phyloP scores from a whole-genome alignment of 2,888 invertebrate species.

The Cremastinae sp. region DNA sequence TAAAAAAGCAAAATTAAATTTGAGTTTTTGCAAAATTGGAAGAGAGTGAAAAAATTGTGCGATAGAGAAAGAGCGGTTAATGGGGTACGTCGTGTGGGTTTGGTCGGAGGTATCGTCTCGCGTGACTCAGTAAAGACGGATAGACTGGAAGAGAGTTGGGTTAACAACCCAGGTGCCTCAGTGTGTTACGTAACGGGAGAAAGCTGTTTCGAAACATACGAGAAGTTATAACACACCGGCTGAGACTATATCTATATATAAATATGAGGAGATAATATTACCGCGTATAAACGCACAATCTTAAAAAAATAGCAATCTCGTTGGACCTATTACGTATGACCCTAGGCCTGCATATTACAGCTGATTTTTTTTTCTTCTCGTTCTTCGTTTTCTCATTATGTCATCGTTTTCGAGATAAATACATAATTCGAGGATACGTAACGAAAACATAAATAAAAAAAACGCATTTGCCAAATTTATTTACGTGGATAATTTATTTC shows the following conservation, averaged over 20 bases:
- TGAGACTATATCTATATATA: constrained; percentile 39
- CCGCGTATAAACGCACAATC: constrained; percentile 28
- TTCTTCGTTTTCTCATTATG: constrained; percentile 24
- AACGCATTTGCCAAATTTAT: not conserved
- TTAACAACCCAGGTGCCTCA: constrained; percentile 66
- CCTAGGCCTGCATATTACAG: constrained; percentile 42
- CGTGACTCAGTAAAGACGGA: constrained; percentile 42
- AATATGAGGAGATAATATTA: constrained; percentile 27
- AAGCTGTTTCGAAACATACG: constrained; percentile 72
- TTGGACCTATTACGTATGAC: constrained; percentile 51
- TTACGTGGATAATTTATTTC: constrained; percentile 23
- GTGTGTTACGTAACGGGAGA: constrained; percentile 72
- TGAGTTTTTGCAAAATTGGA: no score
- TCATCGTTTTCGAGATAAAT: constrained; percentile 8
- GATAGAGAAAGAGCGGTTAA: constrained; percentile 8
- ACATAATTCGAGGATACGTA: not conserved
- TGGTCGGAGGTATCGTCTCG: constrained; percentile 42
- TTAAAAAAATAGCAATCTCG: constrained; percentile 31
- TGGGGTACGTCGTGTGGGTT: not conserved
- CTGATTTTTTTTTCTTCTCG: constrained; percentile 20
- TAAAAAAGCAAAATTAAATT: no score
- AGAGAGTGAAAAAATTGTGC: not conserved
- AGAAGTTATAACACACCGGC: constrained; percentile 47
- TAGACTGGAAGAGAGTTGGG: constrained; percentile 67
- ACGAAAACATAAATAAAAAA: not conserved